Percentiles rank a stretch among this genome's conserved stretches.
Conservation (phyloP, 35 echinoderm and acorn worm species). For the Ophiothrix spiculata region DNA sequence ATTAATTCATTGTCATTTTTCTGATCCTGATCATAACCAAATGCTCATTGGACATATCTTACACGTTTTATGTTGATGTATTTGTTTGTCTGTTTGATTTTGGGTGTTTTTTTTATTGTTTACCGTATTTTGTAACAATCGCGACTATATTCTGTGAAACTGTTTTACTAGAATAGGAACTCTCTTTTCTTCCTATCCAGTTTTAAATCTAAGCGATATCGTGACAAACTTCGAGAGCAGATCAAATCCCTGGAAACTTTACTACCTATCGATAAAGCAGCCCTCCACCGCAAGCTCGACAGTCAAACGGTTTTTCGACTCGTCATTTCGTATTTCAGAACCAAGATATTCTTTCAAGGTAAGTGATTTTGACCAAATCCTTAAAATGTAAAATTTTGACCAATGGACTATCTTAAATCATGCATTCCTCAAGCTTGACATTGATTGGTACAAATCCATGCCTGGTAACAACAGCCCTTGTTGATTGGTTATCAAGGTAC, state of each 20-base stretch:
- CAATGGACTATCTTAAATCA: no score
- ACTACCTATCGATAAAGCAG: slow-evolving; percentile 89
- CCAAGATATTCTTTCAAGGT: slow-evolving; percentile 89
- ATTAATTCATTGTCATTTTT: background rate
- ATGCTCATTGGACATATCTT: background rate
- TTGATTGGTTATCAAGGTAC: no score
- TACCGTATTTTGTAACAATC: background rate
- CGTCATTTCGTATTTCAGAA: slow-evolving; percentile 94
- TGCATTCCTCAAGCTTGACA: no score
- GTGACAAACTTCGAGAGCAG: slow-evolving; percentile 96
- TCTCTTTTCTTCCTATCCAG: slow-evolving; percentile 48
- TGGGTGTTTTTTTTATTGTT: background rate
- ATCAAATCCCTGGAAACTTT: slow-evolving; percentile 94
- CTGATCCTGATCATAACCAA: background rate
- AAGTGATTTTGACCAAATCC: slow-evolving; percentile 17
- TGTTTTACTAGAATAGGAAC: background rate
- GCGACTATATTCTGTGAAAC: background rate
- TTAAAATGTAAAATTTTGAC: background rate
- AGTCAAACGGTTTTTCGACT: slow-evolving; percentile 97
- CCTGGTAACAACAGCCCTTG: no score
- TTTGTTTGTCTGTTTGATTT: slow-evolving; percentile 22
- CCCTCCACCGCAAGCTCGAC: slow-evolving; percentile 94
- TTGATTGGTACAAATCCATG: no score
- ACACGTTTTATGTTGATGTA: background rate
- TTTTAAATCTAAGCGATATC: slow-evolving; percentile 97